phyloP scores from a whole-genome alignment of 2,113 vertebrate genomes.

The Albula goreensis region DNA sequence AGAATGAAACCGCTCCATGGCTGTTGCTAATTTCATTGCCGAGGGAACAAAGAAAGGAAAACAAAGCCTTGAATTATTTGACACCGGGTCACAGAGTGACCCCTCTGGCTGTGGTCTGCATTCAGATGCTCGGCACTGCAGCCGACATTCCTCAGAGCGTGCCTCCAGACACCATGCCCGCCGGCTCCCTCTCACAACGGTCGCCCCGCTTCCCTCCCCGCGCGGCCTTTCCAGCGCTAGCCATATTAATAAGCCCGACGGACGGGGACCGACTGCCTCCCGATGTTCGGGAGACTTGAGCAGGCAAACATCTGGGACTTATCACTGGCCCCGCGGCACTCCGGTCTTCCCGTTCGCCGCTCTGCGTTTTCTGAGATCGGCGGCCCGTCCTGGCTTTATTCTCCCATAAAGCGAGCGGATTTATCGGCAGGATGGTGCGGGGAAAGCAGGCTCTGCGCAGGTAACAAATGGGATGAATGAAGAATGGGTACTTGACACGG shows the following conservation, averaged over 20 bases:
- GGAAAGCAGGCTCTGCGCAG: neutral
- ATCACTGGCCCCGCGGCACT: neutral
- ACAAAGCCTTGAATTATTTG: conserved; percentile 24
- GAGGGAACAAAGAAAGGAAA: conserved; percentile 22
- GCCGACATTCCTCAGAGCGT: neutral
- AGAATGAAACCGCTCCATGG: neutral
- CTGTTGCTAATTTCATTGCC: conserved; percentile 17
- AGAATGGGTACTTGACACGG: conserved; percentile 30
- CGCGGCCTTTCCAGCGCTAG: conserved; percentile 15
- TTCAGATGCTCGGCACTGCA: conserved; percentile 12
- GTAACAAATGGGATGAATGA: conserved; percentile 20
- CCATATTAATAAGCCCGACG: conserved; percentile 15
- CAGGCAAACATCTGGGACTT: conserved; percentile 24
- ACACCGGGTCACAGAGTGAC: conserved; percentile 6
- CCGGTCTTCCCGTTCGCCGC: neutral
- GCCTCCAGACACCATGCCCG: neutral
- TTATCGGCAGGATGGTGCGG: conserved; percentile 13
- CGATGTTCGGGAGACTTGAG: neutral
- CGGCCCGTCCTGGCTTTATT: conserved; percentile 9
- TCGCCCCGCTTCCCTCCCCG: neutral
- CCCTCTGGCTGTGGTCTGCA: neutral
- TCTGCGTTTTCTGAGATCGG: conserved; percentile 12
- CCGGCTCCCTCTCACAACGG: neutral
- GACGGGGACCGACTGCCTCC: conserved; percentile 5
- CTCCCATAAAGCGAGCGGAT: conserved; percentile 12